Base-by-base conservation (phyloP, 2,888 invertebrate genomes). In the Oligia latruncula region DNA sequence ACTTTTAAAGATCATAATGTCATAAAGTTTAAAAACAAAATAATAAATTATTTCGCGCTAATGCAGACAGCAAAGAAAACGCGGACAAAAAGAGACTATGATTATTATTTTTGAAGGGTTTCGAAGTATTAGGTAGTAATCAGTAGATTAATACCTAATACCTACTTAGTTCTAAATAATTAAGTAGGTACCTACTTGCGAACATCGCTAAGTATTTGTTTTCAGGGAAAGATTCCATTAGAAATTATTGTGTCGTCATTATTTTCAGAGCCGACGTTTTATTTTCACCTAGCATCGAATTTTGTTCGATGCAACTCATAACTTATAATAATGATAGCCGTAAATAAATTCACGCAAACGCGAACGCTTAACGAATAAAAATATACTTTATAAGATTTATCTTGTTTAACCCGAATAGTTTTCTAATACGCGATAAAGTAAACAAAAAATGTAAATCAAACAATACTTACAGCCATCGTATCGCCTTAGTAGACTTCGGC, bases 391-490 rank as follows among this genome's bases (percentile, higher is more conserved):
- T 17, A 40, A 65, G 13, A 74, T 20, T 43, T 6, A n/a, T 46
- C 35, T 64, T 55, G n/a, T 72, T 15, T 40, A 64, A 1, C 13
- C 8, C 20, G n/a, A 77, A 62, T 40, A 55, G 8, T 52, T 65
- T 78, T 15, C 15, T 17, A 46, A 70, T 83, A 6, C 11, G 29
- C 58, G 23, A 62, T 40, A 15, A 71, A 70, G 20, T 77, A 29
- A 71, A 40, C 43, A n/a, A 80, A 81, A 58, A 52, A 46, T 17
- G 1, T 49, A 60, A 55, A 80, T 40, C 46, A 80, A 83, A 64
- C 60, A 55, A 85, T 95, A 97, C 97, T 96, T 93, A 96, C 96
- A 96, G 91, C 97, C 97, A 97, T 94, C 96, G 95, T 91, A 97
- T 96, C 89, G 95, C 96, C 90, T 96, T 93, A 74, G 95, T 92